Base-by-base conservation (phyloP, 2,888 invertebrate genomes). In the Hemithea aestivaria region DNA sequence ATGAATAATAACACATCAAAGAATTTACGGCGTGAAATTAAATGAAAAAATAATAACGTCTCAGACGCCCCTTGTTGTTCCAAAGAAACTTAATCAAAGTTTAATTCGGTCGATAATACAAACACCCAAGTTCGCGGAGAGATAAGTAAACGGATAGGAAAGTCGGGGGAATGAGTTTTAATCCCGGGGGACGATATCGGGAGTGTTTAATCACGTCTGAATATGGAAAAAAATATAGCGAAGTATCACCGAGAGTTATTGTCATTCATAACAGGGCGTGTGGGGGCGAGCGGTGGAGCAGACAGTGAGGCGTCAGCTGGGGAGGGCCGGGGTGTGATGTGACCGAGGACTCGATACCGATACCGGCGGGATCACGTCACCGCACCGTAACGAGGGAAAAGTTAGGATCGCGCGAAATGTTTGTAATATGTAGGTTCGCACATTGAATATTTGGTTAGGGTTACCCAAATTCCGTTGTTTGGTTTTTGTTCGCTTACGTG, bases 191-290 rank as follows among this genome's bases (percentile, higher is more conserved):
- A 56, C 52, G 58, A 53, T 70, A 74, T 72, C 70, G 70, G 62
- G 66, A 73, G 66, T 75, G 72, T 84, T 85, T 85, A 84, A 84
- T 85, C 82, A 81, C 78, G 73, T 74, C 77, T 76, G 75, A 83
- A 79, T 82, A 83, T 79, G 75, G 64, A 77, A 81, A 82, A n/a
- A 83, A 82, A 81, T 78, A 77, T 71, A 64, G 70, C 64, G 66
- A 76, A 70, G 72, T 77, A 77, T 76, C 73, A 69, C 73, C 70
- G 71, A 66, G 70, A 75, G 76, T 72, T 82, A 84, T 84, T 85
- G 84, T 85, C 84, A 83, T 85, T 85, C 82, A 87, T 83, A 81
- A 79, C 79, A 62, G 66, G 61, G 46, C 30, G 45, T 56, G 56
- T 48, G 61, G 55, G 59, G 55, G 35, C 21, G 45, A 45, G 56